phyloP scores from a whole-genome alignment of 2,888 invertebrate species.

The Eupithecia pulchellata region DNA sequence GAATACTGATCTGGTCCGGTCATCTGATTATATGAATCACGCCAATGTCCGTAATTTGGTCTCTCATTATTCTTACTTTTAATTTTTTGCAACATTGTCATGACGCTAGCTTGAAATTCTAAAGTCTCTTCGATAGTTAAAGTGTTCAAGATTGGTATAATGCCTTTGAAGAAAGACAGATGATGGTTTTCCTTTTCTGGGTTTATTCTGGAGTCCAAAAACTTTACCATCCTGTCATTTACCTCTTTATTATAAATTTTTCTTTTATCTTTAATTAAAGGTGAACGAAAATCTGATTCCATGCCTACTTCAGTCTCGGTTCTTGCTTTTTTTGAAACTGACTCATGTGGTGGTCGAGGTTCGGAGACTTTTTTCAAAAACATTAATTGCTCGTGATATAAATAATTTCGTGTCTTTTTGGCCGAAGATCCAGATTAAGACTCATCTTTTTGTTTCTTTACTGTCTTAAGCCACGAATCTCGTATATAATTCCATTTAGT shows the following conservation, averaged over 20 bases:
- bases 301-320: conserved; percentile 43
- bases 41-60: conserved; percentile 51
- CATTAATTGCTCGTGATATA: conserved; percentile 47
- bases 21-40: conserved; percentile 47
- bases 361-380: conserved; percentile 46
- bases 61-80: conserved; percentile 51
- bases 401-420: conserved; percentile 44
- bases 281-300: conserved; percentile 46
- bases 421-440: conserved; percentile 36
- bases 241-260: conserved; percentile 40
- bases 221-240: conserved; percentile 39
- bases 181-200: conserved; percentile 41
- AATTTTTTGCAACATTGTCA: conserved; percentile 49
- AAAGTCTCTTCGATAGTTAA: conserved; percentile 34
- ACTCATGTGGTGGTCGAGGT: conserved; percentile 43
- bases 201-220: conserved; percentile 42
- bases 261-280: conserved; percentile 46
- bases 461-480: conserved; percentile 43
- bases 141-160: conserved; percentile 36
- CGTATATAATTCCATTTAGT: conserved; percentile 44
- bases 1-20: conserved; percentile 49
- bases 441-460: conserved; percentile 43
- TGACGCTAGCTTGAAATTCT: conserved; percentile 48
- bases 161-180: conserved; percentile 43
- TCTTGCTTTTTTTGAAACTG: conserved; percentile 44